Conservation (phyloP, 2,113 vertebrate species). For the Taxidea taxus region DNA sequence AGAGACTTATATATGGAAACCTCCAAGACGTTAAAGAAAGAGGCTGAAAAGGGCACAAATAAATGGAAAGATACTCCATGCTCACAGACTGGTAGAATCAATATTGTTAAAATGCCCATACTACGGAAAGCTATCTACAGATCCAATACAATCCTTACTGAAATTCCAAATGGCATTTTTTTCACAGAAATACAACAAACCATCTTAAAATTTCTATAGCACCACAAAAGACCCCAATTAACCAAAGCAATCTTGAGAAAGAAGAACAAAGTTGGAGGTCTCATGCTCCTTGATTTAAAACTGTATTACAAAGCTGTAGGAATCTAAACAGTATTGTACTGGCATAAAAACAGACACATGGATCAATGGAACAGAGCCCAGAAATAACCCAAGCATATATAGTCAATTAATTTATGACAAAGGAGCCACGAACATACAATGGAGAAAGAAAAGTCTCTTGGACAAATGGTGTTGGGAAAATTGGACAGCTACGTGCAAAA, state of each 20-base stretch:
- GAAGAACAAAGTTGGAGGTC: not conserved
- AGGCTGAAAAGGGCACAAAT: not conserved
- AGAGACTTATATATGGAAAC: not conserved
- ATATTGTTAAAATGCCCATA: not conserved
- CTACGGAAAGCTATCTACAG: not conserved
- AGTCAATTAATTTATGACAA: not conserved
- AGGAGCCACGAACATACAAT: not conserved
- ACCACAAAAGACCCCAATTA: not conserved
- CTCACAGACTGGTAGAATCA: not conserved
- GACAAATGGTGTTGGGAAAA: not conserved
- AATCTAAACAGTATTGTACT: not conserved
- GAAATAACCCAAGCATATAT: not conserved
- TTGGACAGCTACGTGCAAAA: not conserved
- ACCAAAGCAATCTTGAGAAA: not conserved
- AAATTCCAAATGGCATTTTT: not conserved
- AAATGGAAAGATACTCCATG: not conserved
- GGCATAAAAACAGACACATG: not conserved
- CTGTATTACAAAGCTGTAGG: not conserved
- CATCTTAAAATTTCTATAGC: not conserved
- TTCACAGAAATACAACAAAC: not conserved
- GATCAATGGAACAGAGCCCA: not conserved
- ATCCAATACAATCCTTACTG: not conserved
- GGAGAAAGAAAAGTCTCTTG: not conserved
- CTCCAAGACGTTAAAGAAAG: not conserved
- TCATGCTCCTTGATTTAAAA: not conserved